Base-by-base conservation (phyloP, 2,888 invertebrate genomes). In the Eupithecia dodoneata region DNA sequence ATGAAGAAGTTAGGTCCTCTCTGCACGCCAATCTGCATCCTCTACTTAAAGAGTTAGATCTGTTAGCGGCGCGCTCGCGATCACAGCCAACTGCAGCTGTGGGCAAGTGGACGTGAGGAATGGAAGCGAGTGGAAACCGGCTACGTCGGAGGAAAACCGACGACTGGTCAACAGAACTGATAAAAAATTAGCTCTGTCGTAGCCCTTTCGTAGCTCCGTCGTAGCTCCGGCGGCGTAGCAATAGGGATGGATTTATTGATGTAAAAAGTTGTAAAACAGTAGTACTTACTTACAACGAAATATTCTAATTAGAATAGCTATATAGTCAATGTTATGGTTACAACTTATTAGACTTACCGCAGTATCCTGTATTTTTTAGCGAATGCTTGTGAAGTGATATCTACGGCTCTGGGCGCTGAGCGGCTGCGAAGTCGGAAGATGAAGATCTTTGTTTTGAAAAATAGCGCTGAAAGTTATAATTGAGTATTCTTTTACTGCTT, bases 381-480 rank as follows among this genome's bases (percentile, higher is more conserved):
- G 70, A 49, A 49, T 13, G 9, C 30, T 30, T 4, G 12, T 18
- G 47, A 18, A 47, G n/a, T 7, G 12, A 15, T 70, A 18, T 70
- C 70, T 47, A 45, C 12, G 45, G 41, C 42, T 2, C 18, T 42
- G n/a, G 45, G 18, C 18, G 78, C 76, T 76, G 74, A 77, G 75
- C 69, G 55, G 55, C 73, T 72, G 52, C 65, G 72, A 77, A 77
- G 69, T 63, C 71, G 59, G 44, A 70, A 66, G 73, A 75, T 69
- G 75, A 71, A 73, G 69, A 74, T 72, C 74, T 74, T 76, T 79
- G 74, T 79, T 79, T 76, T 76, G 45, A 74, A 76, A 73, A 79
- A 78, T 72, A 74, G 69, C 72, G 41, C 71, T 44, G 10, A 72
- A 78, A 78, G 45, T 76, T 76, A 63, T 76, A 78, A 76, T 78